Conservation (phyloP, 1,140 invertebrate species). For the Meloidogyne exigua region DNA sequence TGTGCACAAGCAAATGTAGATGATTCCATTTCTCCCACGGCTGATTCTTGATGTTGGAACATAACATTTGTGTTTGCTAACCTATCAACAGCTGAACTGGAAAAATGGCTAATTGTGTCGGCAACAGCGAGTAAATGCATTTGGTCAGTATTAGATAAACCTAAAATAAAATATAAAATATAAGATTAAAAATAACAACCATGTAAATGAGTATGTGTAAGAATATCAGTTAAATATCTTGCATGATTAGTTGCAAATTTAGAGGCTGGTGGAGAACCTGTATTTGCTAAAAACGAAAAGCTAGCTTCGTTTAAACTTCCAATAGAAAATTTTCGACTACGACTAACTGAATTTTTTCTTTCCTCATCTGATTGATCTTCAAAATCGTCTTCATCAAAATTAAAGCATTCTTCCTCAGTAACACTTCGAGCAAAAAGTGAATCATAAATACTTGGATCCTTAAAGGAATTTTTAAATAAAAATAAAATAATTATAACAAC, state of each 20-base stretch:
- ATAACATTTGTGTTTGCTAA: constrained; percentile 60
- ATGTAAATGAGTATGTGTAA: constrained; percentile 93
- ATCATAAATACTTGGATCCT: constrained; percentile 58
- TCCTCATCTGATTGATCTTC: constrained; percentile 34
- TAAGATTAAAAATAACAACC: constrained; percentile 63
- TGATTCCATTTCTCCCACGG: constrained; percentile 74
- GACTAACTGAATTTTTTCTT: constrained; percentile 69
- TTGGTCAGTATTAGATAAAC: constrained; percentile 89
- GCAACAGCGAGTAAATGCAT: constrained; percentile 96
- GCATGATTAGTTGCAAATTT: constrained; percentile 65
- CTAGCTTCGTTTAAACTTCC: constrained; percentile 10
- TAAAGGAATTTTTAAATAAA: background rate
- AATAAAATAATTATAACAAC: background rate
- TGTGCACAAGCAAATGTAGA: constrained; percentile 79
- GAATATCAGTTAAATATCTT: constrained; percentile 75
- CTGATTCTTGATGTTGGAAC: constrained; percentile 45
- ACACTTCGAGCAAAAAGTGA: constrained; percentile 55
- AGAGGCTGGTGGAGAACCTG: constrained; percentile 33
- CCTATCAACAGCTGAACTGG: constrained; percentile 57
- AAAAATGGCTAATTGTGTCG: constrained; percentile 79
- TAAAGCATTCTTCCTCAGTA: constrained; percentile 69
- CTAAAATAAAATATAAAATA: constrained; percentile 5
- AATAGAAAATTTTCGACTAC: constrained; percentile 46
- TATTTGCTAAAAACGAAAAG: constrained; percentile 16
- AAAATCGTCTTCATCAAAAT: constrained; percentile 64